Percentiles rank a stretch among this genome's conserved stretches.
phyloP scores from a whole-genome alignment of 2,888 invertebrate species.

The Luffia ferchaultella region DNA sequence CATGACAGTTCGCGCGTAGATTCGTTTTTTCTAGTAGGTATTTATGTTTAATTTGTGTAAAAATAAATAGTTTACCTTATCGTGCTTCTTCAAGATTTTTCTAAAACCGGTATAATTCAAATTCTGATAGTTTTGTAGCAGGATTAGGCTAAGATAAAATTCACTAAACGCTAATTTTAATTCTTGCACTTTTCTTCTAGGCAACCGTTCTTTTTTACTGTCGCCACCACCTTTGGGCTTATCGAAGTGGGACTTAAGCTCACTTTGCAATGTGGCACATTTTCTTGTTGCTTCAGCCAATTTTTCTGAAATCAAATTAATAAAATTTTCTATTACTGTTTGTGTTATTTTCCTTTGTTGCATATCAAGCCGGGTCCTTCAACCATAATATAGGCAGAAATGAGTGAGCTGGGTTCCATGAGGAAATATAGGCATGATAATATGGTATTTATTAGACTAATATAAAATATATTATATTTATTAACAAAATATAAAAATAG shows the following conservation, averaged over 20 bases:
- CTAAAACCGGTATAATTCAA: conserved; percentile 98
- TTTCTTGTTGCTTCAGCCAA: conserved; percentile 97
- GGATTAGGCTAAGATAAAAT: conserved; percentile 95
- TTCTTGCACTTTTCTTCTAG: conserved; percentile 85
- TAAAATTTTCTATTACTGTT: background rate
- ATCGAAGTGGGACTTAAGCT: conserved; percentile 74
- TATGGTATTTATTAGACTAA: too few species aligned
- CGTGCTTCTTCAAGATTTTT: conserved; percentile 99
- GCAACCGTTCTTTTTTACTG: conserved; percentile 61
- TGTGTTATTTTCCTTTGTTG: background rate
- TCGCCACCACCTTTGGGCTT: conserved; percentile 50
- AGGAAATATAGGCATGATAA: too few species aligned
- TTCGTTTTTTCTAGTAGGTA: too few species aligned
- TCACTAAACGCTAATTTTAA: conserved; percentile 98
- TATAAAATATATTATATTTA: too few species aligned
- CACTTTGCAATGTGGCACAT: conserved; percentile 88
- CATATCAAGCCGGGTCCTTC: too few species aligned
- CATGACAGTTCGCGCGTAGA: too few species aligned
- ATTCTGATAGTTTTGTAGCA: conserved; percentile 98
- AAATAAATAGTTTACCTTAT: conserved; percentile 78
- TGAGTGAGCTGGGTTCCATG: too few species aligned
- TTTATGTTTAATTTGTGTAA: too few species aligned
- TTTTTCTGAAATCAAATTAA: conserved; percentile 74
- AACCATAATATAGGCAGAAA: too few species aligned
- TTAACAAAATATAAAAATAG: too few species aligned